These are phyloP conservation scores for Oxygymnocypris stewartii DNA, from an alignment of 2,113 vertebrate genomes.

Conservation along the genomic window DNA sequence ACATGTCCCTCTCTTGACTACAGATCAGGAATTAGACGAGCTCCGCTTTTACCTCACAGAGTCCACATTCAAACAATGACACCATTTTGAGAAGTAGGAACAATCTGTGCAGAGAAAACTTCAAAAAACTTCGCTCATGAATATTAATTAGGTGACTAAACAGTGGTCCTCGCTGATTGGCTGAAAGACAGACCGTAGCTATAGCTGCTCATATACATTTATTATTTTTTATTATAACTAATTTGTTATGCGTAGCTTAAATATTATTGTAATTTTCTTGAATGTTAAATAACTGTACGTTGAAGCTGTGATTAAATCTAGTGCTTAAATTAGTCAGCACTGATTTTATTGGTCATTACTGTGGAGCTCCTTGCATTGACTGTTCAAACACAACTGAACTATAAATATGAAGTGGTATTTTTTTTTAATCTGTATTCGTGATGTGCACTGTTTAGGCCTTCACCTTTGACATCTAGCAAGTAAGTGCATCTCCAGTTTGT, in stretches of 20 bases:
- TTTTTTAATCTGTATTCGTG: background rate
- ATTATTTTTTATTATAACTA: background rate
- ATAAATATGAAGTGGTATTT: background rate
- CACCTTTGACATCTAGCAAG: constrained; percentile 15
- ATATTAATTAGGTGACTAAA: constrained; percentile 2
- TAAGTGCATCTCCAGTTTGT: constrained; percentile 6
- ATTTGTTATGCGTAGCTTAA: background rate
- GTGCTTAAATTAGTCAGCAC: background rate
- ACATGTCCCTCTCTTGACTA: constrained; percentile 27
- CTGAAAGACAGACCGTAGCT: background rate
- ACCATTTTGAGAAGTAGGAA: background rate
- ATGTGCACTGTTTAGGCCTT: constrained; percentile 17
- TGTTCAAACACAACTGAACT: background rate
- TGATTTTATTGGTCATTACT: background rate
- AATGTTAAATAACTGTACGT: background rate
- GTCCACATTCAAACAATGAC: constrained; percentile 1
- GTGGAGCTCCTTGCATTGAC: background rate
- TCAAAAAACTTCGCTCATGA: constrained; percentile 11
- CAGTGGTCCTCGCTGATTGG: background rate
- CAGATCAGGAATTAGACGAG: constrained; percentile 10
- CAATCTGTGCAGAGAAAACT: background rate
- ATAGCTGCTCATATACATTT: background rate
- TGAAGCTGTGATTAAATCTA: background rate
- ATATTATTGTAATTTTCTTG: background rate
- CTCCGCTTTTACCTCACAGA: background rate